Percentiles rank a stretch among this genome's conserved stretches.
These are phyloP conservation scores for Scleropages formosus DNA, from an alignment of 2,797 vertebrate species.

Conservation along the genomic window DNA sequence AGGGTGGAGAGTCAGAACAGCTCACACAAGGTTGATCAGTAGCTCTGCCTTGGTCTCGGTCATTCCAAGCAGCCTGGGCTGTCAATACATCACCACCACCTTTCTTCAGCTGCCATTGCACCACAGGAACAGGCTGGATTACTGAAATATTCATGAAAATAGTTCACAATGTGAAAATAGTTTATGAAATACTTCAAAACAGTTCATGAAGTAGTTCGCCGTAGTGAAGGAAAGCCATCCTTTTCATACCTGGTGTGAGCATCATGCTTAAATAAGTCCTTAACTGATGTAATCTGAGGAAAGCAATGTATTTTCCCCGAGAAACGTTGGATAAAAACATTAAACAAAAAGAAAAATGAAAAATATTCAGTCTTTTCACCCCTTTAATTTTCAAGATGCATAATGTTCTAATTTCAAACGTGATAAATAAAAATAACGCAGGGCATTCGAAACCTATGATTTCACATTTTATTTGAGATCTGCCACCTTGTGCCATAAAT, in stretches of 20 bases:
- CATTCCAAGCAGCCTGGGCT: background rate
- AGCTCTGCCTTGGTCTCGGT: constrained; percentile 3
- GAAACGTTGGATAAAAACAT: too few relatives aligned
- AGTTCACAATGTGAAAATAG: too few relatives aligned
- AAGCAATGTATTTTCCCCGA: too few relatives aligned
- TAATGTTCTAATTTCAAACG: background rate
- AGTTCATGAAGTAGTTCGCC: too few relatives aligned
- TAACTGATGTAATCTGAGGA: too few relatives aligned
- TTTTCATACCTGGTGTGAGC: too few relatives aligned
- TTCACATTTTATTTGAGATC: background rate
- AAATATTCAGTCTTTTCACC: background rate
- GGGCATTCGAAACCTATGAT: background rate
- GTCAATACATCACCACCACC: background rate
- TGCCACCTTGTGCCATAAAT: background rate
- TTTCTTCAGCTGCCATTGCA: background rate
- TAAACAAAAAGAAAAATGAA: too few relatives aligned
- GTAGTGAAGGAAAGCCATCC: too few relatives aligned
- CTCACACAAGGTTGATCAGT: background rate
- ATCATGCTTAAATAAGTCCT: too few relatives aligned
- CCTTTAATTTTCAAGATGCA: background rate
- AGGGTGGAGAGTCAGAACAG: too few relatives aligned
- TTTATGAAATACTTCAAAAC: too few relatives aligned
- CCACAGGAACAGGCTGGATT: background rate
- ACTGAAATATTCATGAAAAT: background rate
- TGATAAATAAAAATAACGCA: background rate